A percentile compares a stretch with the other conserved stretches of the same genome.
phyloP scores from a whole-genome alignment of 2,113 vertebrate genomes.

The Hemicordylus capensis region DNA sequence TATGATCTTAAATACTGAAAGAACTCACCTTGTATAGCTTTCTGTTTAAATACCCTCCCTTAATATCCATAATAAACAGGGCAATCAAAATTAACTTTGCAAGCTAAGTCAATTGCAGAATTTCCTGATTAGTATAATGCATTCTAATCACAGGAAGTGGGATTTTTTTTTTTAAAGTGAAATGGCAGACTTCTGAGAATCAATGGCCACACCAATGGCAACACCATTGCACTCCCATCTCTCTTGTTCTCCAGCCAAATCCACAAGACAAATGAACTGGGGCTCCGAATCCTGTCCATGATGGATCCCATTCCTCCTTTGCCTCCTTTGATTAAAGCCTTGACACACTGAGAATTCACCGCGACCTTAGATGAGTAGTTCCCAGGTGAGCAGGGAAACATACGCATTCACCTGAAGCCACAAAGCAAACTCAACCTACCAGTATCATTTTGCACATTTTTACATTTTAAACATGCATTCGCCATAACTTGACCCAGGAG shows the following conservation, averaged over 20 bases:
- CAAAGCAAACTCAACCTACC: accelerated
- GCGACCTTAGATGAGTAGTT: neutral
- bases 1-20: neutral
- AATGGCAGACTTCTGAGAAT: neutral
- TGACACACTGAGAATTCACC: neutral
- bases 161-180: neutral
- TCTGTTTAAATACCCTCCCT: neutral
- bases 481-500: neutral
- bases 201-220: neutral
- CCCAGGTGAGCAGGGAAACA: accelerated
- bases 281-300: neutral
- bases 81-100: neutral
- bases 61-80: neutral
- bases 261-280: neutral
- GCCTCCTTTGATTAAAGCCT: conserved; percentile 14
- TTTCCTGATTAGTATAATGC: neutral
- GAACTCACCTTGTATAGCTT: neutral
- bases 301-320: neutral
- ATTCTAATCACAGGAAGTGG: neutral
- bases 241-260: neutral
- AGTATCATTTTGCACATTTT: conserved; percentile 36
- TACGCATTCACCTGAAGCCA: conserved; percentile 8
- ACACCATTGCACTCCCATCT: neutral
- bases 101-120: neutral
- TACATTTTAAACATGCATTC: conserved; percentile 40